Conservation (phyloP, 2,888 invertebrate genomes). For the Lamellibrachia columna region DNA sequence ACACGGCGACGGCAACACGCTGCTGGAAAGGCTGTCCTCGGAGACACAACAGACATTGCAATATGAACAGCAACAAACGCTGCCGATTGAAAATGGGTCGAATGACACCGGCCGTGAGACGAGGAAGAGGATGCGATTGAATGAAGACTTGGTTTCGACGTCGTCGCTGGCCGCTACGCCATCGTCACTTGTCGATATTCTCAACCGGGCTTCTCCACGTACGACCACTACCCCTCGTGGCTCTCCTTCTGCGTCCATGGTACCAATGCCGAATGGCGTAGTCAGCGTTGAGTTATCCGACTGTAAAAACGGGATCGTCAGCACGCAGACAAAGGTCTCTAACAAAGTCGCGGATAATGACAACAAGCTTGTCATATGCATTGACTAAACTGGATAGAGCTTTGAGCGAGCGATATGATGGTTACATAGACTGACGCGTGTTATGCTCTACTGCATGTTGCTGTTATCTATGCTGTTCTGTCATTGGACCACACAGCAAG, state of each 20-base stretch:
- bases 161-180: not conserved
- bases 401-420: not conserved
- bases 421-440: too few relatives aligned
- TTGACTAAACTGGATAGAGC: not conserved
- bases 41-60: not conserved
- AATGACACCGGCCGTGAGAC: not conserved
- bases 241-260: not conserved
- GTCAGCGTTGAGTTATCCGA: not conserved
- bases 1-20: not conserved
- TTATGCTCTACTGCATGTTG: not conserved
- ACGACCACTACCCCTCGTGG: not conserved
- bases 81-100: not conserved
- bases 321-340: not conserved
- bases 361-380: not conserved
- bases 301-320: not conserved
- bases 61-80: not conserved
- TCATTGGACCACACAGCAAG: not conserved
- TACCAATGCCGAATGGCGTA: not conserved
- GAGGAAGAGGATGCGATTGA: not conserved
- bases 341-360: not conserved
- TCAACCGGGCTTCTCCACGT: constrained; percentile 5
- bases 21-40: not conserved
- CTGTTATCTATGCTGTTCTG: not conserved
- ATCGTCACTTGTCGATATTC: not conserved
- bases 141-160: not conserved